A percentile compares a stretch with the other conserved stretches of the same genome.
Evolutionary conservation across 2,797 vertebrate genomes (phyloP).

Genomic region (Halcyon smyrnensis): DNA sequence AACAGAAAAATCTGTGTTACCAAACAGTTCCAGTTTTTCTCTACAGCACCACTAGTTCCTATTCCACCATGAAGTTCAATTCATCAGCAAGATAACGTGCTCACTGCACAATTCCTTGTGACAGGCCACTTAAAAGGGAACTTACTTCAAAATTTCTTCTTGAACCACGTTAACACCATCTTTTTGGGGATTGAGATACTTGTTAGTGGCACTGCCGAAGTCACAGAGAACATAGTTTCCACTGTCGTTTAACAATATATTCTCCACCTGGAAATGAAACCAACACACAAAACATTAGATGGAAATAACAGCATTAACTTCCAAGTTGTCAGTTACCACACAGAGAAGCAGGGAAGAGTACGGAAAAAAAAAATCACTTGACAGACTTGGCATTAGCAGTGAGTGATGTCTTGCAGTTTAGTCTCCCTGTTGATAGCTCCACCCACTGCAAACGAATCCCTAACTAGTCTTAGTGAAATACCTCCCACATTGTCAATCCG

Average conservation of each 20-base stretch:
- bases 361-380: not conserved
- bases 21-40: not conserved
- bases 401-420: fast-evolving
- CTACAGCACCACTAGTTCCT: fast-evolving
- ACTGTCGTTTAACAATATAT: conserved; percentile 92
- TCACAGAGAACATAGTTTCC: conserved; percentile 97
- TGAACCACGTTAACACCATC: conserved; percentile 95
- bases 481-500: not conserved
- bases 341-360: fast-evolving
- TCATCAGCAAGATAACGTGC: fast-evolving
- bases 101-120: fast-evolving
- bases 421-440: not conserved
- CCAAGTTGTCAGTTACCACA: fast-evolving
- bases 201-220: conserved; percentile 96
- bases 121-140: not conserved
- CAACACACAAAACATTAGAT: not conserved
- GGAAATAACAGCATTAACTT: not conserved
- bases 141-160: conserved; percentile 98
- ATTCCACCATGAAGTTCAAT: not conserved
- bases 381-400: not conserved
- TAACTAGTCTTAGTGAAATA: not conserved
- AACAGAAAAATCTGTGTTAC: not conserved
- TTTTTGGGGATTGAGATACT: conserved; percentile 90
- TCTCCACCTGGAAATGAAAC: conserved; percentile 89
- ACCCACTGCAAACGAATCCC: not conserved